A percentile compares a stretch with the other conserved stretches of the same genome.
Conservation (phyloP, 1,140 invertebrate species). For the Pararge aegeria region DNA sequence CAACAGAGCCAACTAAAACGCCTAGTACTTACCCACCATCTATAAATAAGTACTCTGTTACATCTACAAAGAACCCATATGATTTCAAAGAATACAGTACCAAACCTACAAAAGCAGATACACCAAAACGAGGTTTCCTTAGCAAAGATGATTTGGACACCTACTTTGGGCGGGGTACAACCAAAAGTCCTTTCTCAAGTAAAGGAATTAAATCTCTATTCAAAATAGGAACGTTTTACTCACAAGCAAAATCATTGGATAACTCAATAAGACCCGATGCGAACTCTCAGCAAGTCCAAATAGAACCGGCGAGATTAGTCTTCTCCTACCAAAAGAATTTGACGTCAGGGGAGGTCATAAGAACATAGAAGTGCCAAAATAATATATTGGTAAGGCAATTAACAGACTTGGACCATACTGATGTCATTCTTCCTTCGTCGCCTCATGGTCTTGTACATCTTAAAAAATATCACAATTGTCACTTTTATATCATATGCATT, state of each 20-base stretch:
- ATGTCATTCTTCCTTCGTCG: conserved; percentile 26
- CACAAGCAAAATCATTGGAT: conserved; percentile 60
- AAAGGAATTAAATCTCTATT: conserved; percentile 59
- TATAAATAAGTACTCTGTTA: conserved; percentile 68
- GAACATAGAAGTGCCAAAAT: conserved; percentile 56
- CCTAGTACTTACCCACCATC: conserved; percentile 48
- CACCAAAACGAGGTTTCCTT: conserved; percentile 58
- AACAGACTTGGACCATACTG: conserved; percentile 26
- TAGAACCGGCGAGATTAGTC: conserved; percentile 66
- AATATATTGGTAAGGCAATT: conserved; percentile 59
- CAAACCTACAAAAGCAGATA: conserved; percentile 51
- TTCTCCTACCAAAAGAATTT: conserved; percentile 65
- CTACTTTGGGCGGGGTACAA: conserved; percentile 65
- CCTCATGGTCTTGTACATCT: conserved; percentile 26
- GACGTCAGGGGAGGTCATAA: conserved; percentile 52
- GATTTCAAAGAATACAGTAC: conserved; percentile 77
- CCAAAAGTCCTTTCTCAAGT: conserved; percentile 61
- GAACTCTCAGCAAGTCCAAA: conserved; percentile 72
- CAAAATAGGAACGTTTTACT: conserved; percentile 71
- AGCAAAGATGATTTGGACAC: conserved; percentile 65
- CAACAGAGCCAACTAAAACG: conserved; percentile 37
- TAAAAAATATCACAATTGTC: conserved; percentile 13
- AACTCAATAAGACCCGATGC: conserved; percentile 73
- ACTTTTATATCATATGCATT: conserved; percentile 24
- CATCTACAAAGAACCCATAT: conserved; percentile 78